Conservation (phyloP, 2,888 invertebrate genomes). For the Serrognathus titanus region DNA sequence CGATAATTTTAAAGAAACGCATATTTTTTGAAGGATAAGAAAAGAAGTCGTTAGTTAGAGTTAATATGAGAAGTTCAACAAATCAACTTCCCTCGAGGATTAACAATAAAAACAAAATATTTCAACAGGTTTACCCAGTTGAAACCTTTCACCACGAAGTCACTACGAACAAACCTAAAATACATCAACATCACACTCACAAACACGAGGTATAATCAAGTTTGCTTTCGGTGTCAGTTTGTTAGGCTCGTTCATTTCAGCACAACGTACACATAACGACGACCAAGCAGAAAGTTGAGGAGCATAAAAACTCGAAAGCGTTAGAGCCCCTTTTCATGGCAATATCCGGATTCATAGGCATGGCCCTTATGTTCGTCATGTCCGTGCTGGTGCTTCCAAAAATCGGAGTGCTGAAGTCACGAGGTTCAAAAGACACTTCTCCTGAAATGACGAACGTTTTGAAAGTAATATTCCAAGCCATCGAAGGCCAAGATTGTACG, state of each 20-base stretch:
- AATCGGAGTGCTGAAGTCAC: conserved; percentile 38
- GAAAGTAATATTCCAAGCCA: conserved; percentile 46
- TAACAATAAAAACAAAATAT: neutral
- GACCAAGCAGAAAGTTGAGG: conserved; percentile 30
- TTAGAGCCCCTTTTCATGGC: conserved; percentile 57
- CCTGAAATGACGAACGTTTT: conserved; percentile 44
- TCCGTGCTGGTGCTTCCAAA: conserved; percentile 53
- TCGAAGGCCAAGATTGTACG: conserved; percentile 50
- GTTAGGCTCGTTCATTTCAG: conserved; percentile 28
- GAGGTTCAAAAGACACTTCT: conserved; percentile 34
- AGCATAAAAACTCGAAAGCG: conserved; percentile 42
- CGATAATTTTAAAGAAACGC: no score
- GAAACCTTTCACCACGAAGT: conserved; percentile 18
- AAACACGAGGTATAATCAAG: conserved; percentile 37
- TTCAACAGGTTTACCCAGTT: conserved; percentile 3
- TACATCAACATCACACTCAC: conserved; percentile 37
- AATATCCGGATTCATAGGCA: conserved; percentile 56
- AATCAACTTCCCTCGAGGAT: no score
- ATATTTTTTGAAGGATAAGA: no score
- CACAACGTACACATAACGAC: conserved; percentile 43
- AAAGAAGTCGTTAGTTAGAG: no score
- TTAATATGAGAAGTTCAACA: no score
- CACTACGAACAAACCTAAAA: conserved; percentile 6
- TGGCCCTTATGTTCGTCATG: conserved; percentile 54
- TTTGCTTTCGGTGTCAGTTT: neutral